A percentile compares a stretch with the other conserved stretches of the same genome.
Conservation (phyloP, 2,888 invertebrate genomes). For the Apamea sordens region DNA sequence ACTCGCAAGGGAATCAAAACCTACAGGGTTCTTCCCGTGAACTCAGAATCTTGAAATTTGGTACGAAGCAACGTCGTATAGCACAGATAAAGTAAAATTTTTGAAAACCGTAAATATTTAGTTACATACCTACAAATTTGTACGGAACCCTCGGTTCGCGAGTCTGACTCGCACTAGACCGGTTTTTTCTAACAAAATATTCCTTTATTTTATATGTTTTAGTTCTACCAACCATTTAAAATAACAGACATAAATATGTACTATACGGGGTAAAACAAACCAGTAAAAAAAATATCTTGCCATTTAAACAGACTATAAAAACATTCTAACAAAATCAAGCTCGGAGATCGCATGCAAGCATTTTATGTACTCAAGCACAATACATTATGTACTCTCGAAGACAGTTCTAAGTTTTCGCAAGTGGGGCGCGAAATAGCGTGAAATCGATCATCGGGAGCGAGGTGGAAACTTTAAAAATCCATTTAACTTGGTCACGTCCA, state of each 20-base stretch:
- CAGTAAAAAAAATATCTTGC: background rate
- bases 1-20: no score
- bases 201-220: background rate
- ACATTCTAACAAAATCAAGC: conserved; percentile 17
- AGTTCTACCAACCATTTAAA: background rate
- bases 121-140: no score
- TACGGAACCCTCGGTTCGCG: no score
- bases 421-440: conserved; percentile 46
- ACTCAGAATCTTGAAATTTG: no score
- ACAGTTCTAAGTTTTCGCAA: conserved; percentile 50
- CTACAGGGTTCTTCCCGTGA: no score
- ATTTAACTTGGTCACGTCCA: conserved; percentile 63
- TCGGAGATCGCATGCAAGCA: conserved; percentile 36
- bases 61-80: no score
- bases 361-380: conserved; percentile 21
- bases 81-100: no score
- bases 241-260: background rate
- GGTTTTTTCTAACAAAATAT: background rate
- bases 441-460: conserved; percentile 57
- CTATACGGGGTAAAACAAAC: background rate
- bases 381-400: conserved; percentile 28
- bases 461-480: conserved; percentile 59
- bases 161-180: no score
- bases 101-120: no score
- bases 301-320: background rate